phyloP scores from a whole-genome alignment of 2,113 vertebrate genomes.

The Vulpes lagopus region DNA sequence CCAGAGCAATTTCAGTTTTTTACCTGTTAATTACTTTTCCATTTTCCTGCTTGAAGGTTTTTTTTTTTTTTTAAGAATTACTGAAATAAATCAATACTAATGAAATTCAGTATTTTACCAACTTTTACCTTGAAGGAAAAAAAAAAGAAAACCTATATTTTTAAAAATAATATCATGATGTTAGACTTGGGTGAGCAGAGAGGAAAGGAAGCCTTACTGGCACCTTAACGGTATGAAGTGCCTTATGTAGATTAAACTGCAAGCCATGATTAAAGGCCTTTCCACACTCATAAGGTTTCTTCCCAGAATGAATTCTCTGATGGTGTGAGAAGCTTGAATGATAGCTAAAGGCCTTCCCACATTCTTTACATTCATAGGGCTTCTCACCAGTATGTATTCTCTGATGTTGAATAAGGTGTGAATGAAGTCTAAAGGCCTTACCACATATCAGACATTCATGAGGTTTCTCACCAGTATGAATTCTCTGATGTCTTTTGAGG shows the following conservation, averaged over 20 bases:
- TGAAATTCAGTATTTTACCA: neutral
- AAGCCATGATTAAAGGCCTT: conserved; percentile 5
- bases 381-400: conserved; percentile 55
- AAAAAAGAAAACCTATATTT: neutral
- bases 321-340: conserved; percentile 54
- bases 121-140: neutral
- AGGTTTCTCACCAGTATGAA: conserved; percentile 66
- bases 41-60: neutral
- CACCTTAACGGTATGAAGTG: neutral
- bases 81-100: conserved; percentile 40
- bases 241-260: neutral
- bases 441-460: conserved; percentile 56
- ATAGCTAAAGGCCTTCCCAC: conserved; percentile 50
- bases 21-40: neutral
- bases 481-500: conserved; percentile 60
- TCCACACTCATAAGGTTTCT: conserved; percentile 13
- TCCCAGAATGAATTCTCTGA: conserved; percentile 47
- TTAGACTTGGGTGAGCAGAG: neutral
- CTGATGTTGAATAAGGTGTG: conserved; percentile 46
- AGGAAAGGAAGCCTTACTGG: conserved; percentile 13
- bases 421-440: conserved; percentile 46
- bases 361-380: conserved; percentile 41
- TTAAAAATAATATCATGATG: conserved; percentile 18
- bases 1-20: neutral
- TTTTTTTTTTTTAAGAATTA: neutral